Base-by-base conservation (phyloP, 2,797 vertebrate genomes). In the Leuciscus waleckii region DNA sequence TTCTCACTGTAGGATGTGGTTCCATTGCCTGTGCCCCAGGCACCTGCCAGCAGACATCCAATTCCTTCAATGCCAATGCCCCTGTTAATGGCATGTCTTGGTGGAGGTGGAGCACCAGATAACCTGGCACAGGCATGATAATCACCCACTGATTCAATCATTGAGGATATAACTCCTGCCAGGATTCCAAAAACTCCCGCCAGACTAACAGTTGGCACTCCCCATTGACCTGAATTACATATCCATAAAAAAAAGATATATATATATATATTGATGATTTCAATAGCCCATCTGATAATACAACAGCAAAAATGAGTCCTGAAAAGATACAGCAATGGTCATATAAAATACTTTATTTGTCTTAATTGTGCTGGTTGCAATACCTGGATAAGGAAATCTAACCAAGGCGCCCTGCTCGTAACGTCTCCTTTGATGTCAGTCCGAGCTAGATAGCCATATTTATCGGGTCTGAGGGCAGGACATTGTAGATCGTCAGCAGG, bases 1-100 rank as follows among this genome's bases (percentile, higher is more conserved):
- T 99, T 99, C 93, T 99, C 97, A 0, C 98, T 99, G 95, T 97
- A 99, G 0, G 98, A 99, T 0, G 98, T 99, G 87, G 97, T 98
- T 17, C 98, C 98, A 0, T 98, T 99, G 8, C 98, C 98, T 0
- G 98, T 98, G 0, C 98, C 98, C 97, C 97, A 99, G 70, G 96
- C 97, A 11, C 98, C 98, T 0, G 98, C 98, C 91, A 99, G 91
- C 74, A 99, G 95, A 87, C 97, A 98, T 84, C 98, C 98, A 0
- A 99, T 92, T 19, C 98, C 98, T 90, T 99, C 98, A 0, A 99
- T 95, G 11, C 97, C 97, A 3, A 99, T 98, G 0, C 98, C 98
- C 0, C 98, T 95, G 94, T 94, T 98, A 92, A 99, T 94, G 78
- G 98, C 98, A 0, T 99, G 97, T 91, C 94, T 95, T 0, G 98